Conservation (phyloP, 2,888 invertebrate genomes). For the Tinea semifulvella region DNA sequence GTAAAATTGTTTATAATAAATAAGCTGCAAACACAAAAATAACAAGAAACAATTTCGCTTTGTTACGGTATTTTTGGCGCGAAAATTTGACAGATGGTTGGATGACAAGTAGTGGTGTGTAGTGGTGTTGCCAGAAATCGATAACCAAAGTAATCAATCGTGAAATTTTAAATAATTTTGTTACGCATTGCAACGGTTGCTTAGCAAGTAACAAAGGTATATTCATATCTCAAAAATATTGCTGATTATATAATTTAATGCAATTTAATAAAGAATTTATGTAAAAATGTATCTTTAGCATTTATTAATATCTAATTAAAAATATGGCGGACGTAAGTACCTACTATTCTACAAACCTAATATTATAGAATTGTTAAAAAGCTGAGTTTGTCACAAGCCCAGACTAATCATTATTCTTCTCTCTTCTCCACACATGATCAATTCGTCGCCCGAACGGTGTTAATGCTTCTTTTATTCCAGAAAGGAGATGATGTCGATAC, state of each 20-base stretch:
- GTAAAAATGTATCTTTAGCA: conserved; percentile 6
- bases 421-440: too few relatives aligned
- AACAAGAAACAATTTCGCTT: not conserved
- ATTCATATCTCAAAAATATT: not conserved
- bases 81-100: not conserved
- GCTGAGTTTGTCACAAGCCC: too few relatives aligned
- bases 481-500: conserved; percentile 66
- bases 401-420: too few relatives aligned
- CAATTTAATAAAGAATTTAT: not conserved
- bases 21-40: too few relatives aligned
- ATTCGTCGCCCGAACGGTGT: too few relatives aligned
- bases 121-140: too few relatives aligned
- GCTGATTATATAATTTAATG: not conserved
- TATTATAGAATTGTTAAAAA: not conserved
- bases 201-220: not conserved
- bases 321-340: conserved; percentile 44
- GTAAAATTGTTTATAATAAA: not conserved
- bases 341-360: too few relatives aligned
- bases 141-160: too few relatives aligned
- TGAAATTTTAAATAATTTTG: too few relatives aligned
- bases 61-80: not conserved
- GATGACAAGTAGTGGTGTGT: conserved; percentile 1
- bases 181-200: too few relatives aligned
- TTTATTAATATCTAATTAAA: not conserved
- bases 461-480: conserved; percentile 23